These are phyloP conservation scores for Turritopsis dohrnii DNA, from an alignment of 30 jellyfish, hydroid and myxozoan genomes.

Conservation along the genomic window DNA sequence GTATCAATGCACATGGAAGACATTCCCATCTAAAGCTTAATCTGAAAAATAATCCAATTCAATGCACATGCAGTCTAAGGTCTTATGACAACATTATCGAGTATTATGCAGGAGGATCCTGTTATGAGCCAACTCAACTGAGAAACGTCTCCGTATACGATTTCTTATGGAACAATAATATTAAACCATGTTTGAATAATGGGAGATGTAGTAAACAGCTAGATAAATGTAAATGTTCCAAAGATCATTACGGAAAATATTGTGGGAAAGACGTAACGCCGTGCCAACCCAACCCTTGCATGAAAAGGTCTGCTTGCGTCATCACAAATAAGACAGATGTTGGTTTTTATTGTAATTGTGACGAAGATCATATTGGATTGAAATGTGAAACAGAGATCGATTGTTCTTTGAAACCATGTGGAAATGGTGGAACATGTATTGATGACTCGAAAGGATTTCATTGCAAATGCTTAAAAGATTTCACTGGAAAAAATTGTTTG, in stretches of 20 bases:
- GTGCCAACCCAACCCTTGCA: not conserved
- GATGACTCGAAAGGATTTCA: not conserved
- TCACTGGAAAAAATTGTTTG: not conserved
- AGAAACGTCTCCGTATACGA: not conserved
- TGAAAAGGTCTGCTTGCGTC: not conserved
- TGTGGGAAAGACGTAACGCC: not conserved
- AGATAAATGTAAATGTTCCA: not conserved
- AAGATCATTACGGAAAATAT: not conserved
- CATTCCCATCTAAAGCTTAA: no score
- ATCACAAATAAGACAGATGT: not conserved
- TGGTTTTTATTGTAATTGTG: not conserved
- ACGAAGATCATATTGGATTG: not conserved
- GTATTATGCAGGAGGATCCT: not conserved
- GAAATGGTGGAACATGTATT: not conserved
- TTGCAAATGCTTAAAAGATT: not conserved
- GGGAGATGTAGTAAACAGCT: not conserved
- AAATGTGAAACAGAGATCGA: not conserved
- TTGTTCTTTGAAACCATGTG: not conserved
- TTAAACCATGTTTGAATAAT: not conserved
- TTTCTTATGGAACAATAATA: no score
- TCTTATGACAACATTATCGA: no score
- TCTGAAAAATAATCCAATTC: no score
- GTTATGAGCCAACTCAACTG: not conserved
- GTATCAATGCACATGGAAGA: no score
- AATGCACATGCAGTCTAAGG: not conserved